Base-by-base conservation (phyloP, 2,888 invertebrate genomes). In the Apotomis betuletana region DNA sequence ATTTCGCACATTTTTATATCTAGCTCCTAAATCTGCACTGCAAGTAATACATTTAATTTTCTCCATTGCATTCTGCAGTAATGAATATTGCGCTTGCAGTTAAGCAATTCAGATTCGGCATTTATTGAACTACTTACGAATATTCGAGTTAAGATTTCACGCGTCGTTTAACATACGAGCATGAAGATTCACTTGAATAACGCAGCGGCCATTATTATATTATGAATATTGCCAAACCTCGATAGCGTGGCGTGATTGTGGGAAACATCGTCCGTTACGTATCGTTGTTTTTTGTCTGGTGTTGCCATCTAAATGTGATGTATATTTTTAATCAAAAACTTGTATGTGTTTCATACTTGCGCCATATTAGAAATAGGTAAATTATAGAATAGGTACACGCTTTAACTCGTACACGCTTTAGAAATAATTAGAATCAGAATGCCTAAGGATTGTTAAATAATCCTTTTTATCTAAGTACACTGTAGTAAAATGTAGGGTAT, bases 181-280 rank as follows among this genome's bases (percentile, higher is more conserved):
- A 62, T 74, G 61, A 70, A 67, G 70, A 73, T 69, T 61, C 57
- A 55, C 61, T 38, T 51, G 38, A 73, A 68, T 68, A 51, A 54
- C 71, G 63, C 60, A 27, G 38, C 46, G 67, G 61, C 67, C 55
- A 57, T 67, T 44, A 38, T 67, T 27, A 59, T 73, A 70, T 70
- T 73, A 73, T 67, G 62, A 71, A 67, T 68, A 69, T 75, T 75
- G 74, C 70, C 62, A 75, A 75, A 73, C 73, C 74, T 68, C 65
- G 51, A 74, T 70, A 72, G 69, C 67, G 65, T 63, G 58, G 67
- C 68, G 65, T 63, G 58, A 67, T 70, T 75, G 75, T 75, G 75
- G 74, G 75, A 75, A 74, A 75, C 69, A 71, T 67, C 46, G 67
- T 60, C 41, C 65, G 67, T 70, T 70, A 63, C 73, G 67, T 64